Conservation (phyloP, 2,113 vertebrate genomes). For the Acanthochromis polyacanthus region DNA sequence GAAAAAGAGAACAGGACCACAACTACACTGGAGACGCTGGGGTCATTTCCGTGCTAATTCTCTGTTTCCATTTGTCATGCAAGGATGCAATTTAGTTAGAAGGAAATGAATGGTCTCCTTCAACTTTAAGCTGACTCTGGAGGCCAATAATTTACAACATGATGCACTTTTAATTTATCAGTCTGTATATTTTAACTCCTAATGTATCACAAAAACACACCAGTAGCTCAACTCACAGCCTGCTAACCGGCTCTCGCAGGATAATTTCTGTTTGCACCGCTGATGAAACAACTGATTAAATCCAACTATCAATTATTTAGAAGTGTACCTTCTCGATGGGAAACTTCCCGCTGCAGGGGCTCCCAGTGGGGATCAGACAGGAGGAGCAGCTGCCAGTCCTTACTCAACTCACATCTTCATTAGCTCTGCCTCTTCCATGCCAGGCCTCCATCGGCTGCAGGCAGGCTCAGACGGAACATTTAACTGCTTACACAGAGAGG, state of each 20-base stretch:
- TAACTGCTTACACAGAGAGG: neutral
- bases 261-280: slow-evolving; percentile 34
- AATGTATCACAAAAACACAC: too few species aligned
- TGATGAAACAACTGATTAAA: slow-evolving; percentile 71
- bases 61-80: slow-evolving; percentile 51
- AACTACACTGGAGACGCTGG: neutral
- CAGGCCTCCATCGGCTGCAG: slow-evolving; percentile 37
- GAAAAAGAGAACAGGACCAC: neutral
- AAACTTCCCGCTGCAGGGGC: slow-evolving; percentile 73
- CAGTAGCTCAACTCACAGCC: neutral
- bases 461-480: neutral
- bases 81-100: slow-evolving; percentile 39
- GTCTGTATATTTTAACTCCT: slow-evolving; percentile 21
- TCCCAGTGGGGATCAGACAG: slow-evolving; percentile 81
- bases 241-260: slow-evolving; percentile 13
- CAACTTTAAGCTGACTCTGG: neutral
- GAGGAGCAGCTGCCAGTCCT: slow-evolving; percentile 80
- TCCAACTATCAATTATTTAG: slow-evolving; percentile 81
- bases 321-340: slow-evolving; percentile 74
- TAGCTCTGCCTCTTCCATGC: slow-evolving; percentile 58
- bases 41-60: slow-evolving; percentile 49
- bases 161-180: slow-evolving; percentile 11
- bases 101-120: slow-evolving; percentile 20
- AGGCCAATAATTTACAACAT: slow-evolving; percentile 14
- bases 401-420: slow-evolving; percentile 68